These are phyloP conservation scores for Acronicta psi DNA, from an alignment of 2,888 invertebrate genomes.

Conservation along the genomic window DNA sequence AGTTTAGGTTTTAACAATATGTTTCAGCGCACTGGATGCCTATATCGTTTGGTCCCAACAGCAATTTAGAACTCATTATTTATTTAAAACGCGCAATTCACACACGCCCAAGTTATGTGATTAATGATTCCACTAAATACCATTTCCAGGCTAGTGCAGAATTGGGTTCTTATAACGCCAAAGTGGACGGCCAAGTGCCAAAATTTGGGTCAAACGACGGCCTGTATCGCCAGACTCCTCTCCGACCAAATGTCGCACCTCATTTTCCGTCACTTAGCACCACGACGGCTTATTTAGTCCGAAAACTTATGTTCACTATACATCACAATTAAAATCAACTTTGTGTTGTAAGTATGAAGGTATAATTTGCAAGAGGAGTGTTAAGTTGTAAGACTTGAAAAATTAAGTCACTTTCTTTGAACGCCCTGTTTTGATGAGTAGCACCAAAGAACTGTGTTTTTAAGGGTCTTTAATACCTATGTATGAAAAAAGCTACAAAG, in stretches of 20 bases:
- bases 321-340: constrained; percentile 51
- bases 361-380: constrained; percentile 27
- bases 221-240: constrained; percentile 72
- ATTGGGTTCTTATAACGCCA: constrained; percentile 67
- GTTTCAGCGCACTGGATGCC: constrained; percentile 29
- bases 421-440: constrained; percentile 74
- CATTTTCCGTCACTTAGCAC: constrained; percentile 79
- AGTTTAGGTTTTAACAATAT: constrained; percentile 44
- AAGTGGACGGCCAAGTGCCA: constrained; percentile 66
- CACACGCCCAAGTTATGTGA: constrained; percentile 44
- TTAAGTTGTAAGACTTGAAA: constrained; percentile 40
- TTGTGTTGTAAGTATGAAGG: constrained; percentile 40
- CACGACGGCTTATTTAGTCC: constrained; percentile 58
- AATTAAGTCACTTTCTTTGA: constrained; percentile 65
- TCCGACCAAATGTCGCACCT: constrained; percentile 78
- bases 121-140: constrained; percentile 54
- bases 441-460: constrained; percentile 73
- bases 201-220: constrained; percentile 79
- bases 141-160: constrained; percentile 53
- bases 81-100: constrained; percentile 51
- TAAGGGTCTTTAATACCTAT: constrained; percentile 75
- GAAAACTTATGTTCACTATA: constrained; percentile 51
- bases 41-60: constrained; percentile 35
- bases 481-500: constrained; percentile 74
- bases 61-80: constrained; percentile 55